A percentile compares a stretch with the other conserved stretches of the same genome.
These are phyloP conservation scores for Crocidura indochinensis DNA, from an alignment of 2,797 vertebrate species.

Conservation along the genomic window DNA sequence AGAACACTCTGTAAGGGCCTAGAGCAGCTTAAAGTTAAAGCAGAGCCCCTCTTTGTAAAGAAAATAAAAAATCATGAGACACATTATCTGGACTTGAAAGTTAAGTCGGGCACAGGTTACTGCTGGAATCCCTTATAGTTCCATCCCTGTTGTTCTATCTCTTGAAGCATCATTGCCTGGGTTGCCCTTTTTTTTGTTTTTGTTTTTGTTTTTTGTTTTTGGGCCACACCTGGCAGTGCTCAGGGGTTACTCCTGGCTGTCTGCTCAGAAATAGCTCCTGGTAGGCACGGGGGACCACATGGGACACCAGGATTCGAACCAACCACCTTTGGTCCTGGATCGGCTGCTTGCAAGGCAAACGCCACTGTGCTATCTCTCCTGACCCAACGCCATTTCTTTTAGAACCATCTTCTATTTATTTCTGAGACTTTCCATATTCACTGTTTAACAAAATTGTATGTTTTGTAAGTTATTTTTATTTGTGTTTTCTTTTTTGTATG, in stretches of 20 bases:
- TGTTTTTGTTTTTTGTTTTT: too few species aligned
- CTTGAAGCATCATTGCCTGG: not conserved
- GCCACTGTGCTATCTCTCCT: too few species aligned
- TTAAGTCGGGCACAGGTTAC: not conserved
- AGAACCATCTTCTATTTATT: not conserved
- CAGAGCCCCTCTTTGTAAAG: conserved; percentile 28
- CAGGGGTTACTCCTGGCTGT: too few species aligned
- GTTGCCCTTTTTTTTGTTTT: too few species aligned
- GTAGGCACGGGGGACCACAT: too few species aligned
- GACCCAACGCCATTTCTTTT: conserved; percentile 13
- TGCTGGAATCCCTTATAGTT: not conserved
- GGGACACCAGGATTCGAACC: too few species aligned
- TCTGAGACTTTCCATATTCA: not conserved
- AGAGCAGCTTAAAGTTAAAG: conserved; percentile 57
- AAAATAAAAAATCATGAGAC: conserved; percentile 38
- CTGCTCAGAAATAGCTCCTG: too few species aligned
- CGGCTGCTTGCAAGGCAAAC: too few species aligned
- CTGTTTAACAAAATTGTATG: not conserved
- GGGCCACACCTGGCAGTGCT: too few species aligned
- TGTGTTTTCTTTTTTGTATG: too few species aligned
- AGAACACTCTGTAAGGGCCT: not conserved
- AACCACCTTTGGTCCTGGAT: too few species aligned
- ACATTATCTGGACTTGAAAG: not conserved
- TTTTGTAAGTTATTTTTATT: not conserved
- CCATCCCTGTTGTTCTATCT: not conserved